Conservation (phyloP, 2,797 vertebrate species). For the Xenopus petersii region DNA sequence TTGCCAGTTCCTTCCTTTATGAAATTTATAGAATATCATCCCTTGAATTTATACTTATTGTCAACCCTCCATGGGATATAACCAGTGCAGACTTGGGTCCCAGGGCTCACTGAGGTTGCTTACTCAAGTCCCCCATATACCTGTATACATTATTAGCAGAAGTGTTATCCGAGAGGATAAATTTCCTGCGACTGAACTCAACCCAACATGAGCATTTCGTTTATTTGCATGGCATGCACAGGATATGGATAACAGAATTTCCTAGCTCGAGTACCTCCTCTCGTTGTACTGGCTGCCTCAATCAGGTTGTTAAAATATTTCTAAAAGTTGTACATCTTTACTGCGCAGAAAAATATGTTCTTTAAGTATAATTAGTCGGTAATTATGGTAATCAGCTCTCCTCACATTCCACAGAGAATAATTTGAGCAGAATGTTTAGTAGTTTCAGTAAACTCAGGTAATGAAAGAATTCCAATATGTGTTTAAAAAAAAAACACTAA, state of each 20-base stretch:
- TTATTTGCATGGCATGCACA: too few relatives aligned
- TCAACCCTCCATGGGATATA: too few relatives aligned
- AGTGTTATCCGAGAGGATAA: too few relatives aligned
- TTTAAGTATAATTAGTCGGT: constrained; percentile 27
- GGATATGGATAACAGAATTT: background rate
- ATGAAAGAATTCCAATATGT: constrained; percentile 25
- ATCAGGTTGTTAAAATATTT: constrained; percentile 2
- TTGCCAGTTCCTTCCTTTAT: too few relatives aligned
- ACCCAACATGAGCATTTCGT: too few relatives aligned
- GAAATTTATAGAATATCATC: too few relatives aligned
- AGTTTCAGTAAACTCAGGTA: constrained; percentile 1
- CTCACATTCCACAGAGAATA: constrained; percentile 7
- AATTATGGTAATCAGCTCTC: constrained; percentile 29
- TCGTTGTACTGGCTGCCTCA: background rate
- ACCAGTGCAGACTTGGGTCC: too few relatives aligned
- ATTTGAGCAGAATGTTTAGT: constrained; percentile 6
- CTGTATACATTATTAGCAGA: too few relatives aligned
- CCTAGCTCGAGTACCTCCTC: background rate
- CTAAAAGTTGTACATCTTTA: background rate
- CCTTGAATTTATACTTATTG: too few relatives aligned
- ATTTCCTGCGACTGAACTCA: too few relatives aligned
- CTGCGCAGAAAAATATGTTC: constrained; percentile 19
- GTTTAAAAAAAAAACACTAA: background rate
- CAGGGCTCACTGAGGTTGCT: too few relatives aligned
- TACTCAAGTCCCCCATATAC: too few relatives aligned